Evolutionary conservation across 2,113 vertebrate species (phyloP), one percentile per base, ranked within the genome.

Genomic region (Pseudopipra pipra): DNA sequence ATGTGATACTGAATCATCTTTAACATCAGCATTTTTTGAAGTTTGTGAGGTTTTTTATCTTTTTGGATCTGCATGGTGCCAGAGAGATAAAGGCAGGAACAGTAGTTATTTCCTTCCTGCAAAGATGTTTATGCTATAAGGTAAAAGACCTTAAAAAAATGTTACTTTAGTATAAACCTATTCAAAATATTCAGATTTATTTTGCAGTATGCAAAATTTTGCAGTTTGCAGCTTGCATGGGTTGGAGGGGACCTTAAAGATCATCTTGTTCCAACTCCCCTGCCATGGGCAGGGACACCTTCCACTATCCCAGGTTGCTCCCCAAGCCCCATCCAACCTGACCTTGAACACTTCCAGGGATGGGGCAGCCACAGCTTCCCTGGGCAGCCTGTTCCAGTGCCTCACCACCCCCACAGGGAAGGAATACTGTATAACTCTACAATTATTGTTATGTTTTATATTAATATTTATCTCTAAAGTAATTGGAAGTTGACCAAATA

Each of bases 321-420:
- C 14, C 71, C 14, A 31, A 21, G 11, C 28, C 8, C 11, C 1
- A 0, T 52, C 51, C 56, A 52, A 0, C 10, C 63, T 76, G 77
- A 16, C 44, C 51, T 33, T 24, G 39, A 6, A 5, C n/a, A 33
- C 7, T 59, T 2, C 37, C 65, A 71, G 65, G 44, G 35, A 14
- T 49, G 47, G 27, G 0, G 8, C 70, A 81, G 3, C 68, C 46
- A 61, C 74, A 80, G 68, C 43, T 63, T 6, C 33, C 5, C 9
- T 63, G 70, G 43, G 24, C 6, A 70, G 0, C 51, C 49, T 41
- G 8, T 68, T 5, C 41, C n/a, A 83, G 21, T 6, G 43, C 65
- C 22, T 83, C 7, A 0, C n/a, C 25, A 35, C 8, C 13, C 39
- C 33, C 44, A 33, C 0, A 37, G 51, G 5, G n/a, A 17, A 47